Conservation (phyloP, 2,888 invertebrate genomes). For the Corbicula japonica region DNA sequence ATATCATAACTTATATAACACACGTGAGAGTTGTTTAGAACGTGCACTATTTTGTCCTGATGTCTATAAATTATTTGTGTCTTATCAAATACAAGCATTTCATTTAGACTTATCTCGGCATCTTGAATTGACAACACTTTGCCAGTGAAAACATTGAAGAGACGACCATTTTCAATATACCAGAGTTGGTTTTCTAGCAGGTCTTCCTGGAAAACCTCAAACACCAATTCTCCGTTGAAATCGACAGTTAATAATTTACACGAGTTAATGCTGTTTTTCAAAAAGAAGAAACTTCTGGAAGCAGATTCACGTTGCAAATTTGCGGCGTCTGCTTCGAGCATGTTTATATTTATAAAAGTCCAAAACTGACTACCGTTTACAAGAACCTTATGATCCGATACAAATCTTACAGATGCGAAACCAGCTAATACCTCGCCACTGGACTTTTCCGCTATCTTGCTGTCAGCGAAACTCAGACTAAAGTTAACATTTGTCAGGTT, state of each 20-base stretch:
- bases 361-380: background rate
- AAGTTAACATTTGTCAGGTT: conserved; percentile 1
- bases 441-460: background rate
- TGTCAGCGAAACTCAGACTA: background rate
- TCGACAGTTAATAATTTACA: conserved; percentile 1
- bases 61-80: background rate
- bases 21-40: background rate
- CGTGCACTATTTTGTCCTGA: background rate
- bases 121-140: background rate
- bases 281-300: background rate
- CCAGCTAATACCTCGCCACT: background rate
- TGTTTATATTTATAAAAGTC: background rate
- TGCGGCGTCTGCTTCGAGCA: background rate
- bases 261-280: background rate
- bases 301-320: background rate
- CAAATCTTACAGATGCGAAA: background rate
- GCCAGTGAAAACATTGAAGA: conserved; percentile 4
- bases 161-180: conserved; percentile 16
- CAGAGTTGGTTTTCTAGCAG: conserved; percentile 1
- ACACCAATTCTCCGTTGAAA: background rate
- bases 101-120: background rate
- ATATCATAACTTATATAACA: background rate
- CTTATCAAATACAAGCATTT: background rate
- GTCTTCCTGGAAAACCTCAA: background rate
- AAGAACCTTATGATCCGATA: background rate